Percentiles rank a stretch among this genome's conserved stretches.
phyloP scores from a whole-genome alignment of 2,797 vertebrate genomes.

The Hydrophis major region DNA sequence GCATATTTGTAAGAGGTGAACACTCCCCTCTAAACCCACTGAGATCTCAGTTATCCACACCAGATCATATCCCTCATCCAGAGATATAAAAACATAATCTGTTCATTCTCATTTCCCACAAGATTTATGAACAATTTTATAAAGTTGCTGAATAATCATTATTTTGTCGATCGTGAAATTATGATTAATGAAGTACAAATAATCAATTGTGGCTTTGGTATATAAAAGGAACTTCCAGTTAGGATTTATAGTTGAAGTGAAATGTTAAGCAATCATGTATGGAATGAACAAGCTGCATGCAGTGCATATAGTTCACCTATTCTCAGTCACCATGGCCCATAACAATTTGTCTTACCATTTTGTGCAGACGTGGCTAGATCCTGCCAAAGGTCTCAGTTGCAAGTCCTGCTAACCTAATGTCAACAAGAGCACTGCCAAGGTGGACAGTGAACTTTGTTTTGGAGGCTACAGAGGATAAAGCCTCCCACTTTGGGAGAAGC shows the following conservation, averaged over 20 bases:
- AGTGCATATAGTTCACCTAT: background rate
- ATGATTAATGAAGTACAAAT: background rate
- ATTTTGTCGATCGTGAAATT: background rate
- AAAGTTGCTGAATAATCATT: background rate
- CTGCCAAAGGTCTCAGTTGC: background rate
- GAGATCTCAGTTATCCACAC: background rate
- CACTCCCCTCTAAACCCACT: background rate
- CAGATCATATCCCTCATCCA: background rate
- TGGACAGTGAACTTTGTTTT: slow-evolving; percentile 6
- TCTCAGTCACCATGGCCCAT: background rate
- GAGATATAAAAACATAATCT: background rate
- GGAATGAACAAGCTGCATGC: background rate
- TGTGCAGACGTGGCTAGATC: background rate
- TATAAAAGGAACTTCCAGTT: background rate
- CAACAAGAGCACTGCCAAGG: background rate
- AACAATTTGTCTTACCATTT: background rate
- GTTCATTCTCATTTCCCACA: background rate
- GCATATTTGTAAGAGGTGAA: background rate
- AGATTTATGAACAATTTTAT: background rate
- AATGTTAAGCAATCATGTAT: background rate
- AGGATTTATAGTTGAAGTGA: background rate
- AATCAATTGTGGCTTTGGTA: background rate
- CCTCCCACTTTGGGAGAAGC: background rate
- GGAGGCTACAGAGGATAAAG: background rate
- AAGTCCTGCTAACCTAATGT: background rate